Conservation (phyloP, 2,113 vertebrate genomes). For the Carassius auratus region DNA sequence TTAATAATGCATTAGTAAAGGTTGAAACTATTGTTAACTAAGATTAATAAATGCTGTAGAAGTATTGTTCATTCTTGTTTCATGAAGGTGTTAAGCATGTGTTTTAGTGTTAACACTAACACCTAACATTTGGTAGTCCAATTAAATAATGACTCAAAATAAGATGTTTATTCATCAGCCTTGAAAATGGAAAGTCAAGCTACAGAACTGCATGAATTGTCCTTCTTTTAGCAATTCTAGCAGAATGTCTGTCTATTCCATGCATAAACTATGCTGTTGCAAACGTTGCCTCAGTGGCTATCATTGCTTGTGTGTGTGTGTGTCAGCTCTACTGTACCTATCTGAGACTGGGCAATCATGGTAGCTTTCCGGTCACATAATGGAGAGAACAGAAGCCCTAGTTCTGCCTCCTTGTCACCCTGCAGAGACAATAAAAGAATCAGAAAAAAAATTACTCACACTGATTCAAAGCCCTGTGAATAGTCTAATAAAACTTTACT, state of each 20-base stretch:
- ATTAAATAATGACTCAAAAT: too few relatives aligned
- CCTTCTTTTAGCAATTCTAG: too few relatives aligned
- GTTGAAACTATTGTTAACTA: too few relatives aligned
- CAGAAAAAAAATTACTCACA: slow-evolving; percentile 24
- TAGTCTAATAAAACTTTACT: neutral
- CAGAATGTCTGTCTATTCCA: neutral
- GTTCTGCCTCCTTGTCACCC: slow-evolving; percentile 94
- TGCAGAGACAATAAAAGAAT: slow-evolving; percentile 68
- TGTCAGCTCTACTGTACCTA: slow-evolving; percentile 74
- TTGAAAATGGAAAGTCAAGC: neutral
- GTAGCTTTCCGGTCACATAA: slow-evolving; percentile 96
- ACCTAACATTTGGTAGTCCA: too few relatives aligned
- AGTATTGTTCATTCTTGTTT: too few relatives aligned
- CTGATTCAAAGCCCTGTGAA: neutral
- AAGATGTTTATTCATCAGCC: neutral
- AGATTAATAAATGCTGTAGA: too few relatives aligned
- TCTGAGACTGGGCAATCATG: slow-evolving; percentile 96
- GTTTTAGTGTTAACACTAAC: too few relatives aligned
- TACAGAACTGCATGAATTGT: too few relatives aligned
- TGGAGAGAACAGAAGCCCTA: slow-evolving; percentile 94
- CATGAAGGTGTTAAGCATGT: neutral
- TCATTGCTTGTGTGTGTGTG: too few relatives aligned
- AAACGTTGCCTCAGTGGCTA: neutral
- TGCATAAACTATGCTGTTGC: neutral
- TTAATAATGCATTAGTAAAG: too few relatives aligned